Conservation (phyloP, 1,140 invertebrate species). For the Popillia japonica region DNA sequence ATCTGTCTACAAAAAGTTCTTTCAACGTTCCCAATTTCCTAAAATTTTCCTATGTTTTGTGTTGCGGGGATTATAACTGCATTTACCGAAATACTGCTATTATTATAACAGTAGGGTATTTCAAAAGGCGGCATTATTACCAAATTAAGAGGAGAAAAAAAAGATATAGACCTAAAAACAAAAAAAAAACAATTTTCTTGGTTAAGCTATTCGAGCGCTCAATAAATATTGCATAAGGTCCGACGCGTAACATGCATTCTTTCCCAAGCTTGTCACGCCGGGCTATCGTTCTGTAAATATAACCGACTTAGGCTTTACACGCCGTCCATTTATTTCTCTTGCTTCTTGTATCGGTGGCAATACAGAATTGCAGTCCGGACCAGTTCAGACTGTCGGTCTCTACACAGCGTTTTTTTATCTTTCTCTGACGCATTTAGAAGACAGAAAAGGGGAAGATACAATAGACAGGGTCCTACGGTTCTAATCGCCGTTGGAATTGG, state of each 20-base stretch:
- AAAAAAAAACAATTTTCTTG: constrained; percentile 10
- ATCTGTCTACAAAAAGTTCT: too few relatives aligned
- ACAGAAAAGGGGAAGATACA: constrained; percentile 13
- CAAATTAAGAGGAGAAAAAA: background rate
- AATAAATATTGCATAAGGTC: constrained; percentile 34
- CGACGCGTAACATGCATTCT: constrained; percentile 24
- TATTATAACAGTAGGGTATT: too few relatives aligned
- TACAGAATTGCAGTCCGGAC: constrained; percentile 25
- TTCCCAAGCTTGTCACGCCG: constrained; percentile 30
- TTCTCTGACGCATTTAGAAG: background rate
- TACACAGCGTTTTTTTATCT: background rate
- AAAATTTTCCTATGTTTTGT: too few relatives aligned
- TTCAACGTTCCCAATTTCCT: too few relatives aligned
- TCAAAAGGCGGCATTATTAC: too few relatives aligned
- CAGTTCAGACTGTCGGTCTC: constrained; percentile 27
- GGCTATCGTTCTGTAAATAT: constrained; percentile 31
- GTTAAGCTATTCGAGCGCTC: background rate
- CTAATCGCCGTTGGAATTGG: constrained; percentile 29
- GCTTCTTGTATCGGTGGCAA: constrained; percentile 28
- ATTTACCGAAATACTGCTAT: too few relatives aligned
- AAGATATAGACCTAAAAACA: background rate
- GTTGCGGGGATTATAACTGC: too few relatives aligned
- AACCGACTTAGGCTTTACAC: constrained; percentile 33
- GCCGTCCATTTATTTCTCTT: constrained; percentile 29
- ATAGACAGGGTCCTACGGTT: constrained; percentile 14